Conservation (phyloP, 1,140 invertebrate genomes). For the Achatina immaculata region DNA sequence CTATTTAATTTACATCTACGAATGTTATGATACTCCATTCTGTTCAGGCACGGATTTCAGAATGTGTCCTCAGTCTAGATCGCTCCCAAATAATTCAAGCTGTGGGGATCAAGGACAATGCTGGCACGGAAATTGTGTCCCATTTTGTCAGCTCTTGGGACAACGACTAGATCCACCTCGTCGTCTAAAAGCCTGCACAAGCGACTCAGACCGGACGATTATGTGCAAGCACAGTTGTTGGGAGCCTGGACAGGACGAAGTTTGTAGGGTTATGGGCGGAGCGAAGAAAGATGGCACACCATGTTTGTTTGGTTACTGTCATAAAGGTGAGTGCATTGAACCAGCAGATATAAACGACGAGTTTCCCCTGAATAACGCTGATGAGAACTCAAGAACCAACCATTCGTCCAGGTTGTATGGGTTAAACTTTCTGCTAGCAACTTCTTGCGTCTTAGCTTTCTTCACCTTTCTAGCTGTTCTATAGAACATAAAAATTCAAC, state of each 20-base stretch:
- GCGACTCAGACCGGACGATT: not conserved
- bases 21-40: not conserved
- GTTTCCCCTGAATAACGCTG: too few species aligned
- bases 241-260: not conserved
- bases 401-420: too few species aligned
- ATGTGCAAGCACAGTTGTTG: not conserved
- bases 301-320: not conserved
- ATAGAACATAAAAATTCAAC: too few species aligned
- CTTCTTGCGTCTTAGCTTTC: too few species aligned
- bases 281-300: not conserved
- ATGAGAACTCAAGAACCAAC: too few species aligned
- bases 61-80: not conserved
- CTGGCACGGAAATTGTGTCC: not conserved
- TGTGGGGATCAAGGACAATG: not conserved
- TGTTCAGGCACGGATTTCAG: not conserved
- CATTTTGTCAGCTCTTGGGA: slow-evolving; percentile 8
- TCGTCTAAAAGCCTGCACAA: not conserved
- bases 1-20: not conserved
- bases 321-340: not conserved
- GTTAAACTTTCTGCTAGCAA: too few species aligned
- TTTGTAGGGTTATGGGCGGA: not conserved
- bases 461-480: too few species aligned
- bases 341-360: not conserved
- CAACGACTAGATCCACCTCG: not conserved
- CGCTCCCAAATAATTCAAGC: not conserved